Percentiles rank a stretch among this genome's conserved stretches.
These are phyloP conservation scores for Drosophila prolongata DNA, from an alignment of 2,888 invertebrate genomes.

Conservation along the genomic window DNA sequence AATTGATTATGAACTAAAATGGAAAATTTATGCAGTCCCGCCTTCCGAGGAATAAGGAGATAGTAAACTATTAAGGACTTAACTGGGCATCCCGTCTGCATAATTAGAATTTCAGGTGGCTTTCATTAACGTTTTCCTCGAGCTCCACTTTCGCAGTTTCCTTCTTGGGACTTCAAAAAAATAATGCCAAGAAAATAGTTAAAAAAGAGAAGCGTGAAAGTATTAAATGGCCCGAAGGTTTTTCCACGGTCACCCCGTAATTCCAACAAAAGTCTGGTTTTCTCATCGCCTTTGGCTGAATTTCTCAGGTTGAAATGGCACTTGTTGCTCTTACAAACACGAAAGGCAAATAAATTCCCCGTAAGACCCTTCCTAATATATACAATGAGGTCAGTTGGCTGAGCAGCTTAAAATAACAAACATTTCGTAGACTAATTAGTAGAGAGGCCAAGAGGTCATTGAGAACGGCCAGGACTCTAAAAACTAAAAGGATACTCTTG, in stretches of 20 bases:
- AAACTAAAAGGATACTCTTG: slow-evolving; percentile 49
- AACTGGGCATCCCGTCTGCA: slow-evolving; percentile 20
- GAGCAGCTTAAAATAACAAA: slow-evolving; percentile 34
- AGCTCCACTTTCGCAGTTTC: slow-evolving; percentile 14
- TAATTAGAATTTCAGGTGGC: slow-evolving; percentile 25
- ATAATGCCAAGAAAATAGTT: slow-evolving; percentile 17
- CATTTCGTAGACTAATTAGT: slow-evolving; percentile 52
- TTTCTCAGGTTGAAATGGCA: slow-evolving; percentile 14
- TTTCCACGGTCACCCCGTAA: slow-evolving; percentile 1
- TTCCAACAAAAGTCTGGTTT: slow-evolving; percentile 15
- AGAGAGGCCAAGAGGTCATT: slow-evolving; percentile 40
- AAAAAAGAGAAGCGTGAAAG: slow-evolving; percentile 33
- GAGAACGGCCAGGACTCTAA: slow-evolving; percentile 19
- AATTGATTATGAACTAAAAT: slow-evolving; percentile 54
- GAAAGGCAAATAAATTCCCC: slow-evolving; percentile 7
- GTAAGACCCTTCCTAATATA: slow-evolving; percentile 6
- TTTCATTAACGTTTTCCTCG: slow-evolving; percentile 1
- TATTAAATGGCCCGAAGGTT: slow-evolving; percentile 34
- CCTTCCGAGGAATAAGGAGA: neutral
- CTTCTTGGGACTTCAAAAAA: neutral
- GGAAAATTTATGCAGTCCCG: slow-evolving; percentile 18
- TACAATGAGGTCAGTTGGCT: slow-evolving; percentile 13
- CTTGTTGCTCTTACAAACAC: slow-evolving; percentile 27
- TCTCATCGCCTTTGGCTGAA: slow-evolving; percentile 25
- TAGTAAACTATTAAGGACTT: slow-evolving; percentile 16